phyloP scores from a whole-genome alignment of 1,140 invertebrate species.

The Lutraria rhynchaena region DNA sequence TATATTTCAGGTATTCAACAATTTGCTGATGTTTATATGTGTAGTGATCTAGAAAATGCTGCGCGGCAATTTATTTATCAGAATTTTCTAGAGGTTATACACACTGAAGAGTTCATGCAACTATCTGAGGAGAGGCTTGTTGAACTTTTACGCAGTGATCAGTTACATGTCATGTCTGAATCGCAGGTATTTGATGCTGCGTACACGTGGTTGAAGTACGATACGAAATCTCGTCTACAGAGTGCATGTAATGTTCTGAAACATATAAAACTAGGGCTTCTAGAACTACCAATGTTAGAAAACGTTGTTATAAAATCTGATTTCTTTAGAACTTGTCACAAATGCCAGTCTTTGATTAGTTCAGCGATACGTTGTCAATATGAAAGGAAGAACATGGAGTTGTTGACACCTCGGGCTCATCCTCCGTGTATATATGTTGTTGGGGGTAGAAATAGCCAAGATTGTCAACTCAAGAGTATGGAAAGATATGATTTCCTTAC shows the following conservation, averaged over 20 bases:
- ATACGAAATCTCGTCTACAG: constrained; percentile 63
- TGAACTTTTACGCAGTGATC: constrained; percentile 75
- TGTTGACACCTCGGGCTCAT: constrained; percentile 74
- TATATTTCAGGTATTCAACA: constrained; percentile 76
- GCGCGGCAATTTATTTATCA: constrained; percentile 78
- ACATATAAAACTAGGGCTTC: constrained; percentile 74
- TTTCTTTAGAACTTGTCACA: constrained; percentile 78
- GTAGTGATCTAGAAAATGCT: constrained; percentile 74
- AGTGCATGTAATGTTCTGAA: constrained; percentile 74
- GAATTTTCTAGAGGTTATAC: constrained; percentile 78
- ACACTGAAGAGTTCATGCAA: constrained; percentile 79
- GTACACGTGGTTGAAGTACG: constrained; percentile 76
- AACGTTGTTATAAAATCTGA: constrained; percentile 78
- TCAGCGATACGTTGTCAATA: constrained; percentile 75
- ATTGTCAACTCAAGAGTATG: constrained; percentile 79
- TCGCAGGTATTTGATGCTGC: constrained; percentile 86
- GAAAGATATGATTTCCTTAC: constrained; percentile 79
- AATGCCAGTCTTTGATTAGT: constrained; percentile 80
- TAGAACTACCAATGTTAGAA: constrained; percentile 76
- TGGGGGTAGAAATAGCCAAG: constrained; percentile 79
- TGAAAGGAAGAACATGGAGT: constrained; percentile 70
- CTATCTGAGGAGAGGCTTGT: constrained; percentile 76
- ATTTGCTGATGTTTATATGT: constrained; percentile 80
- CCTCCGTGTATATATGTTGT: constrained; percentile 84
- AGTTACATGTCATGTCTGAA: constrained; percentile 76